A percentile compares a stretch with the other conserved stretches of the same genome.
phyloP scores from a whole-genome alignment of 2,888 invertebrate species.

The Aphidoletes aphidimyza region DNA sequence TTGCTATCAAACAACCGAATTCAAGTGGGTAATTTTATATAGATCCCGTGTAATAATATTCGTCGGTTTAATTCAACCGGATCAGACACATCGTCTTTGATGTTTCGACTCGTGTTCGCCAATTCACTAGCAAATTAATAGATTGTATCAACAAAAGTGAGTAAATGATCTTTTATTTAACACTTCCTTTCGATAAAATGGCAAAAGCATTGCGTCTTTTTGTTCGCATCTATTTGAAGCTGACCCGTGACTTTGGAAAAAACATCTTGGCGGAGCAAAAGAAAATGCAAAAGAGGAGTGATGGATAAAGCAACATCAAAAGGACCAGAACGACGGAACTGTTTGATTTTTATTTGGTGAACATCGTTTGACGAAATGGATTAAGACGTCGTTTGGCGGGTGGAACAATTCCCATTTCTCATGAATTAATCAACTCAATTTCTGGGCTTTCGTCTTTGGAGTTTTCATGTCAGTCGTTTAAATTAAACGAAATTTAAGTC shows the following conservation, averaged over 20 bases:
- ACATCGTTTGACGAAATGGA: not conserved
- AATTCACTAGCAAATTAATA: slow-evolving; percentile 43
- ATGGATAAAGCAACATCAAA: slow-evolving; percentile 23
- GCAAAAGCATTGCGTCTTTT: not conserved
- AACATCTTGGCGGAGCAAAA: slow-evolving; percentile 9
- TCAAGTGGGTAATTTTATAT: not conserved
- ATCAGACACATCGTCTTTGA: not conserved
- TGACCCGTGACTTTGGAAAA: not conserved
- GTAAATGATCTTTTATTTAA: slow-evolving; percentile 54
- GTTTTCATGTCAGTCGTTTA: not conserved
- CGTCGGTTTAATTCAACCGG: not conserved
- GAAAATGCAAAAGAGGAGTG: not conserved
- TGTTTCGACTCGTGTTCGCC: not conserved
- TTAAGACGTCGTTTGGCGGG: not conserved
- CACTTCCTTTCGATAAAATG: slow-evolving; percentile 5
- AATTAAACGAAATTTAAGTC: not conserved
- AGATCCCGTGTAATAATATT: not conserved
- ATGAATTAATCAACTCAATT: slow-evolving; percentile 17
- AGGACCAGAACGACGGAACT: not conserved
- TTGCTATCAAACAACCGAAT: not conserved
- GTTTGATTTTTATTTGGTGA: slow-evolving; percentile 13
- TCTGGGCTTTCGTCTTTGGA: not conserved
- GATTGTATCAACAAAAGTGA: slow-evolving; percentile 50
- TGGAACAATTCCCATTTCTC: not conserved
- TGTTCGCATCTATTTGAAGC: not conserved